Base-by-base conservation (phyloP, 2,888 invertebrate species). In the Rhorus exstirpatorius region DNA sequence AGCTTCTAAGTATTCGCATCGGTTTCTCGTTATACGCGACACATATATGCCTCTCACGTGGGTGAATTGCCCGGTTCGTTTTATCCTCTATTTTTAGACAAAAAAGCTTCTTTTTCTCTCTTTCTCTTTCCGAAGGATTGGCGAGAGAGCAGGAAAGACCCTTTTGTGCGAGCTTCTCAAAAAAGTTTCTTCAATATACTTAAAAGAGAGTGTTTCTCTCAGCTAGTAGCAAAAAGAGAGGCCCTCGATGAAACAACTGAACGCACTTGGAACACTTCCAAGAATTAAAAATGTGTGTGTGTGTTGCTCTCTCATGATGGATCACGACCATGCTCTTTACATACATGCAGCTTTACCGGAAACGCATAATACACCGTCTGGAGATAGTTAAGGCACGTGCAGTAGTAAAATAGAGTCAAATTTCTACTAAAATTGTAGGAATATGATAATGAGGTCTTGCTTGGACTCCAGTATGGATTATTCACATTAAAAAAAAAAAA, bases 221-320 rank as follows among this genome's bases (percentile, higher is more conserved):
- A 60, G 41, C 51, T 67, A 17, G 49, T 58, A 38, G 71, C 31
- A 35, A 71, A 46, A 61, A 61, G 53, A 51, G 63, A 51, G 35
- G 21, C 63, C 35, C 70, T 55, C 74, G 65, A 55, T 67, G 46
- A 75, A 46, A 79, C 74, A 71, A 75, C 72, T 82, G 81, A 44
- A 49, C 70, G 74, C 74, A 74, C 81, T 82, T 82, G 79, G 65
- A 82, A 82, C 79, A 60, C 75, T 82, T 79, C 82, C 75, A 82
- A 82, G 79, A 82, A 82, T 75, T 79, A 82, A 74, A 58, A 63
- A 68, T 21, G 14, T 26, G 21, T 6, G 0, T 38, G 21, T 6
- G 19, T 41, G 12, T 19, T 12, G 19, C 53, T 31, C 44, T 17
- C 14, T 46, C 55, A 55, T 55, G n/a, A 55, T 26, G 3, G 12